Conservation (phyloP, 2,113 vertebrate species). For the Axis porcinus region DNA sequence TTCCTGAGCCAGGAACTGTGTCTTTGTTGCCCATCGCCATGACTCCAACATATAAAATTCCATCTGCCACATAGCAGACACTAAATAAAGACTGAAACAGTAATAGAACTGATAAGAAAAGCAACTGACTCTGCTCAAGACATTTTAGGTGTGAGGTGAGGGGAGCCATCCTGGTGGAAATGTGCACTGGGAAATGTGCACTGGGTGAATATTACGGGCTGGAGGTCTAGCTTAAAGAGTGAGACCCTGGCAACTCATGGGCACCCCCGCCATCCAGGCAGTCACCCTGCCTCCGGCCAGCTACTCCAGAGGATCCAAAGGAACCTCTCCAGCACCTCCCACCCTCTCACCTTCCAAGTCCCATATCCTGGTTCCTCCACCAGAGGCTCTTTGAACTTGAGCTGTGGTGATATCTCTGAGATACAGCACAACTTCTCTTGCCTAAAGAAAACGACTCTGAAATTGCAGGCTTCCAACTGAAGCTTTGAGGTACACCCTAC, state of each 20-base stretch:
- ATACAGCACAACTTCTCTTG: background rate
- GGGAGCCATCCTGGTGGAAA: background rate
- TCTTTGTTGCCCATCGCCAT: background rate
- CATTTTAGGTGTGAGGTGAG: background rate
- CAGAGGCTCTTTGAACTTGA: background rate
- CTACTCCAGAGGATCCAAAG: background rate
- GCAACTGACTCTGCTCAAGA: background rate
- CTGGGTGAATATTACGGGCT: background rate
- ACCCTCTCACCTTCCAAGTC: background rate
- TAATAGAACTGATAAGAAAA: background rate
- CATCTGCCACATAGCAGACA: background rate
- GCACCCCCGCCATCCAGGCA: background rate
- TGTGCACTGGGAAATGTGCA: rapidly evolving
- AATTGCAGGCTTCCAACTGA: background rate
- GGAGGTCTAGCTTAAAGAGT: background rate
- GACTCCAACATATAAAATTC: background rate
- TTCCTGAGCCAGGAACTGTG: background rate
- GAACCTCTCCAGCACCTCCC: background rate
- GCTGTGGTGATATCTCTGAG: background rate
- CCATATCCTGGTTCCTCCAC: background rate
- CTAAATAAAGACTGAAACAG: background rate
- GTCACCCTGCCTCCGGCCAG: background rate
- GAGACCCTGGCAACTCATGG: background rate
- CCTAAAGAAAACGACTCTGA: constrained; percentile 5
- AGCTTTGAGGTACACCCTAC: constrained; percentile 7